Evolutionary conservation across 1,140 invertebrate genomes (phyloP).

Genomic region (Conus ventricosus): DNA sequence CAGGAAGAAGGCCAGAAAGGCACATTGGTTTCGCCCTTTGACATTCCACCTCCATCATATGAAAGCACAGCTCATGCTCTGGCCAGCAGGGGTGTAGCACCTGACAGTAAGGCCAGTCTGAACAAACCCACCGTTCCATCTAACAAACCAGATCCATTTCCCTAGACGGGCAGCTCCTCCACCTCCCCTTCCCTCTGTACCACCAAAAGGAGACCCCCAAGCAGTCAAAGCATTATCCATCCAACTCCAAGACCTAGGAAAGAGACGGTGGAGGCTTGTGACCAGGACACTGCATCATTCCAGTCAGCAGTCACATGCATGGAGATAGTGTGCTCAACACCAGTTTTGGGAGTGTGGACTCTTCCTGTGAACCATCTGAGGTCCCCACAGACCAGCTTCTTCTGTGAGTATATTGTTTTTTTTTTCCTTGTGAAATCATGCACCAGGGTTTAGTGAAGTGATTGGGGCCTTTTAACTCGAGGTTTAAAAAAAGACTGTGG

Average conservation of each 20-base stretch:
- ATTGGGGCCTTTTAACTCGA: too few relatives aligned
- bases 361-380: background rate
- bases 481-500: too few relatives aligned
- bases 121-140: constrained; percentile 35
- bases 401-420: background rate
- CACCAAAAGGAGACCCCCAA: constrained; percentile 1
- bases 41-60: constrained; percentile 21
- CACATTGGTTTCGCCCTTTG: background rate
- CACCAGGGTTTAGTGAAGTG: too few relatives aligned
- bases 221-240: background rate
- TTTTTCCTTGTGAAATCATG: background rate
- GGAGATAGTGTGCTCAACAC: background rate
- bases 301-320: background rate
- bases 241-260: background rate
- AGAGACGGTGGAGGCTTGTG: background rate
- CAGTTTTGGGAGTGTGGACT: background rate
- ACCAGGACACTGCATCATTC: background rate
- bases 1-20: background rate
- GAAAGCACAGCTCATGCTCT: constrained; percentile 18
- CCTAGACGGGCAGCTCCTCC: constrained; percentile 41
- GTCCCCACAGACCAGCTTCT: background rate
- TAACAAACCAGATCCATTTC: constrained; percentile 43
- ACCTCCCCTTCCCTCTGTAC: constrained; percentile 34
- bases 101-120: background rate
- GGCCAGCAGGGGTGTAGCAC: background rate